phyloP scores from a whole-genome alignment of 1,140 invertebrate species.

The Pseudomyrmex dendroicus region DNA sequence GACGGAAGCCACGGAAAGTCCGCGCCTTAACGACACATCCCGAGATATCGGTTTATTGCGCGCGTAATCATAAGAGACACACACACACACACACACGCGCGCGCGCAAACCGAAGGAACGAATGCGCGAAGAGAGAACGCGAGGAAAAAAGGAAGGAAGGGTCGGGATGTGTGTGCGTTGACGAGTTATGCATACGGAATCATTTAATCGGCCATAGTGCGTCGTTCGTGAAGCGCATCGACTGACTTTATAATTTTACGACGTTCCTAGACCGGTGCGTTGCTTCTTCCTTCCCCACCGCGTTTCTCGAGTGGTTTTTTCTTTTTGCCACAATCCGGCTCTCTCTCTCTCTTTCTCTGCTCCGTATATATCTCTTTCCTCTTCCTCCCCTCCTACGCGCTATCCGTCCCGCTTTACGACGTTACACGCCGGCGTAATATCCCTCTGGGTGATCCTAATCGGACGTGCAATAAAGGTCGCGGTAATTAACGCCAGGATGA shows the following conservation, averaged over 20 bases:
- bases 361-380: conserved; percentile 10
- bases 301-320: not conserved
- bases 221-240: conserved; percentile 69
- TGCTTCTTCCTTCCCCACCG: conserved; percentile 29
- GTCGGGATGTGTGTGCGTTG: conserved; percentile 27
- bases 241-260: conserved; percentile 80
- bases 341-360: conserved; percentile 9
- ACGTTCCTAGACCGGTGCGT: conserved; percentile 67
- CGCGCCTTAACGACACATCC: conserved; percentile 53
- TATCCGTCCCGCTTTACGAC: conserved; percentile 71
- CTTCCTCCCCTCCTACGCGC: not conserved
- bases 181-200: conserved; percentile 77
- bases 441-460: conserved; percentile 78
- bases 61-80: conserved; percentile 56
- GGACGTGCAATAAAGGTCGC: conserved; percentile 78
- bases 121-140: conserved; percentile 6
- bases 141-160: conserved; percentile 44
- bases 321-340: not conserved
- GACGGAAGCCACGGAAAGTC: conserved; percentile 50
- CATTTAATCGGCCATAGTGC: conserved; percentile 75
- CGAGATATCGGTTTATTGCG: conserved; percentile 61
- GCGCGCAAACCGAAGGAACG: not conserved
- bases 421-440: conserved; percentile 73
- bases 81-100: not conserved
- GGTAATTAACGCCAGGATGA: conserved; percentile 80